Base-by-base conservation (phyloP, 2,113 vertebrate species). In the Forbesichthys agassizii region DNA sequence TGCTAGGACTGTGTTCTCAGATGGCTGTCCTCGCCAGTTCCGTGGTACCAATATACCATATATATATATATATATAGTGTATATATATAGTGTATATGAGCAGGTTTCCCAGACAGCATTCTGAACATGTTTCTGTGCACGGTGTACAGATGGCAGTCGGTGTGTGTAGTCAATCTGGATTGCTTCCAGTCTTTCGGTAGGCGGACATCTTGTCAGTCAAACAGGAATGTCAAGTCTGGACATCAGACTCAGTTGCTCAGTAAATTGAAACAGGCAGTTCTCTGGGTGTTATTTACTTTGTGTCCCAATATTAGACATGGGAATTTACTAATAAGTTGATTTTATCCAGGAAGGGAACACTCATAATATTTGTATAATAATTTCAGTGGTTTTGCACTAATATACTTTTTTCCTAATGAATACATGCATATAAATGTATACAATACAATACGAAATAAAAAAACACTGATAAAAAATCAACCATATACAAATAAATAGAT, bases 1-100 rank as follows among this genome's bases (percentile, higher is more conserved):
- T 27, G 46, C 48, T 11, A 69, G 62, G 18, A 68, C 54, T 76
- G 62, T 63, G 71, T 71, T 57, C 42, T 14, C 56, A 33, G 56
- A 6, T 42, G 36, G 4, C 9, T 58, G 10, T 61, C 55, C 47
- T 13, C 36, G 27, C 2, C 27, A 27, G 27, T 3, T 27, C 0
- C 3, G 36, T 63, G 56, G 54, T 33, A n/a, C 33, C 36, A 8
- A 6, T 42, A 42, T 42, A 42, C 66, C 59, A 58, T 55, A 55
- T 42, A 20, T 71, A 68, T 76, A 20, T 71, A 68, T 76, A 59
- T 69, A 46, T 57, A 63, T 20, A 20, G 0, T 16, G 16, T 16
- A n/a, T n/a, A n/a, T n/a, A n/a, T n/a, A n/a, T n/a, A n/a, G 27
- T 27, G 27, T 27, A 27, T 27, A 27, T 27, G 27, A 69, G 46